A percentile compares a stretch with the other conserved stretches of the same genome.
Evolutionary conservation across 2,797 vertebrate genomes (phyloP).

Genomic region (Zenarchopterus dispar): DNA sequence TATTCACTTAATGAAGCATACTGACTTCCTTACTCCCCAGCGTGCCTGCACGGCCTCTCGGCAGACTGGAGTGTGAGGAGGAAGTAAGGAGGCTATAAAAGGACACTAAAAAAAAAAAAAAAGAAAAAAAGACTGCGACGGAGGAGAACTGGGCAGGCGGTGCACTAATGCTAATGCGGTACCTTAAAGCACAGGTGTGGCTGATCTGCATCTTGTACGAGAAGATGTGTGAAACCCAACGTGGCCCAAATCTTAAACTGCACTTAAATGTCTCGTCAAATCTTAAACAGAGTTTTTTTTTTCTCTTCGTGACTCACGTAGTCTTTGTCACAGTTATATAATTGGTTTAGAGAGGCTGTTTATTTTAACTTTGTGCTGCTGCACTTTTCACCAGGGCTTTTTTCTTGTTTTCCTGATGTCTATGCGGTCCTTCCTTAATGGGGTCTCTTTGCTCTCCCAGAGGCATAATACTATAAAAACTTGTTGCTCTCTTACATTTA

Average conservation of each 20-base stretch:
- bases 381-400: conserved; percentile 22
- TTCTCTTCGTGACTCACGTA: conserved; percentile 41
- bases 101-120: conserved; percentile 75
- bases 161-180: conserved; percentile 54
- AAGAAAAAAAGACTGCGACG: conserved; percentile 53
- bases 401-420: conserved; percentile 16
- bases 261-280: conserved; percentile 1
- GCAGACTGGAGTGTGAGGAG: conserved; percentile 72
- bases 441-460: conserved; percentile 23
- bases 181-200: conserved; percentile 41
- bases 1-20: conserved; percentile 79
- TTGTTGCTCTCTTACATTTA: conserved; percentile 31
- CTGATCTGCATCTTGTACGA: conserved; percentile 34
- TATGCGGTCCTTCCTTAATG: conserved; percentile 25
- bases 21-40: conserved; percentile 79
- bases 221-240: conserved; percentile 42
- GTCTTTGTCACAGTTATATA: conserved; percentile 39
- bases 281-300: conserved; percentile 33
- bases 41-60: conserved; percentile 61
- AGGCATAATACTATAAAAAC: conserved; percentile 16
- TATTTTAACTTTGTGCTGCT: conserved; percentile 34
- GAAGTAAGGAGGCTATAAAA: conserved; percentile 82
- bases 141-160: conserved; percentile 45
- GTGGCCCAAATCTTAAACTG: too few relatives aligned
- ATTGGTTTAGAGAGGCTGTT: conserved; percentile 38